These are phyloP conservation scores for Tyto alba DNA, from an alignment of 2,113 vertebrate species.

Conservation along the genomic window DNA sequence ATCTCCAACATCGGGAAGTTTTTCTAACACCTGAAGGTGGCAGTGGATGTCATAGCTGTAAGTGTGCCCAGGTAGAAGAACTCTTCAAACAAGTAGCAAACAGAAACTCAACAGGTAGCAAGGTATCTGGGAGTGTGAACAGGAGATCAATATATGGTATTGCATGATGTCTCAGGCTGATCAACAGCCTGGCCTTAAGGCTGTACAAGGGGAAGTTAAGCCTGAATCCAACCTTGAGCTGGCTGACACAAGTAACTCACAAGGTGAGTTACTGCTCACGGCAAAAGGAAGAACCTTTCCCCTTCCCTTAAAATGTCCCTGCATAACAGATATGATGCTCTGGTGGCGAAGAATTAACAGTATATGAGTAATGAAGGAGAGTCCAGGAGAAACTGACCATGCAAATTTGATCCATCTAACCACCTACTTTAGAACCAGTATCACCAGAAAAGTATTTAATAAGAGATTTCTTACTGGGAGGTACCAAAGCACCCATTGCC, in stretches of 20 bases:
- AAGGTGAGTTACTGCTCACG: accelerated
- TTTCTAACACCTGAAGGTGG: neutral
- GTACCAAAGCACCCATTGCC: accelerated
- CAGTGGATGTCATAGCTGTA: neutral
- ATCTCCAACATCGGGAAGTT: neutral
- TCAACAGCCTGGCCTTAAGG: neutral
- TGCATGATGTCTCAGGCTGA: neutral
- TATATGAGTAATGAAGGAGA: neutral
- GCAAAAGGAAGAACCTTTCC: neutral
- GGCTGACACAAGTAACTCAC: neutral
- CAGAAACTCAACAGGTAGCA: neutral
- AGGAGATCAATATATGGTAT: accelerated
- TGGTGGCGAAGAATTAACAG: neutral
- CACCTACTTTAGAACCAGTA: neutral
- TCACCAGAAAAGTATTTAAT: neutral
- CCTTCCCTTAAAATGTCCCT: neutral
- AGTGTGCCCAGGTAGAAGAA: neutral
- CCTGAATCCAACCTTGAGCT: neutral
- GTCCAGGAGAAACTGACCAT: neutral
- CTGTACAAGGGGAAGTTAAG: neutral
- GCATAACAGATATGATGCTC: neutral
- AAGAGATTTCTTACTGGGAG: neutral
- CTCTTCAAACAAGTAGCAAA: neutral
- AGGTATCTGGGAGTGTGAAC: neutral
- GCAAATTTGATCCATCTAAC: neutral